Evolutionary conservation across 30 jellyfish, hydroid and myxozoan species (phyloP).

Genomic region (Hydra vulgaris): DNA sequence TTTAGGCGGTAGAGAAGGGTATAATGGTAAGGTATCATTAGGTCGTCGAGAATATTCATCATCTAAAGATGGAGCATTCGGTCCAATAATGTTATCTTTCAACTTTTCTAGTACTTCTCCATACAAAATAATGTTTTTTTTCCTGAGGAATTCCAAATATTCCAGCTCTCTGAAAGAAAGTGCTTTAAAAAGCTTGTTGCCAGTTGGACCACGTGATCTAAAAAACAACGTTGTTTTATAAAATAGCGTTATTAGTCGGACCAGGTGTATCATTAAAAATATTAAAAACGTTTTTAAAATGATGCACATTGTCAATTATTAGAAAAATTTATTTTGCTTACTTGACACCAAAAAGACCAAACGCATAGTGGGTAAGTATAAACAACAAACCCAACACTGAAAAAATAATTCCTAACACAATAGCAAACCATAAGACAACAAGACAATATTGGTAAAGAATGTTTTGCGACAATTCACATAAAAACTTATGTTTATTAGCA

Average conservation of each 20-base stretch:
- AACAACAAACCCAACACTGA: slow-evolving; percentile 21
- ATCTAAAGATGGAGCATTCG: slow-evolving; percentile 22
- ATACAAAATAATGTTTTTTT: slow-evolving; percentile 8
- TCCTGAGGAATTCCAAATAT: slow-evolving; percentile 27
- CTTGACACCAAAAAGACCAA: slow-evolving; percentile 29
- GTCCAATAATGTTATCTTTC: slow-evolving; percentile 15
- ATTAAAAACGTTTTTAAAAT: no score
- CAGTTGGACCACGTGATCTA: slow-evolving; percentile 26
- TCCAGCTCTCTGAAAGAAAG: slow-evolving; percentile 31
- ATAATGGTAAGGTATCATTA: slow-evolving; percentile 11
- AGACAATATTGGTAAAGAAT: slow-evolving; percentile 26
- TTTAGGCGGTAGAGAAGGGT: slow-evolving; percentile 4
- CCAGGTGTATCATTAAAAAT: no score
- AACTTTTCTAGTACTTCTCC: slow-evolving; percentile 29
- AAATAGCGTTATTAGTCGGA: neutral
- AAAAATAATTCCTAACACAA: slow-evolving; percentile 18
- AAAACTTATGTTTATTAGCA: slow-evolving; percentile 24
- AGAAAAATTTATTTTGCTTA: neutral
- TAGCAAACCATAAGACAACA: slow-evolving; percentile 24
- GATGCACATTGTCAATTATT: no score
- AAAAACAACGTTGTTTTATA: neutral
- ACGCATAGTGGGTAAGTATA: slow-evolving; percentile 9
- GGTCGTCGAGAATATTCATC: slow-evolving; percentile 15
- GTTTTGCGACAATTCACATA: slow-evolving; percentile 31
- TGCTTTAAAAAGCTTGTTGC: slow-evolving; percentile 26